Percentiles rank a stretch among this genome's conserved stretches.
Evolutionary conservation across 2,797 vertebrate species (phyloP).

Genomic region (Rhinophrynus dorsalis): DNA sequence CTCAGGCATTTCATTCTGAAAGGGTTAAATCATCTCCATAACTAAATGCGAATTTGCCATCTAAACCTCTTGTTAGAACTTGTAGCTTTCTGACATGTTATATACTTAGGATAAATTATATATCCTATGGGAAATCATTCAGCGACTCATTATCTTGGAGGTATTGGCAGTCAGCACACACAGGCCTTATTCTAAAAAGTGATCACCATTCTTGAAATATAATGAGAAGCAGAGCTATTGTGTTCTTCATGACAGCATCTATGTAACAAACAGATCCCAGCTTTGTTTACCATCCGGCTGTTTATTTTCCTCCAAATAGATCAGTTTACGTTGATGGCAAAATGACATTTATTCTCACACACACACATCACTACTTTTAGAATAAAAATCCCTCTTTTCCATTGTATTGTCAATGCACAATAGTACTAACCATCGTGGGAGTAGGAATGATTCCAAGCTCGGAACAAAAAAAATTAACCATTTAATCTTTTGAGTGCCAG

Average conservation of each 20-base stretch:
- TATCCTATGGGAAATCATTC: constrained; percentile 58
- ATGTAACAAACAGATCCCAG: neutral
- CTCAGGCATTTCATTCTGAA: neutral
- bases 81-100: constrained; percentile 36
- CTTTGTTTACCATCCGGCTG: constrained; percentile 11
- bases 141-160: constrained; percentile 44
- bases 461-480: too few relatives aligned
- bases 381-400: too few relatives aligned
- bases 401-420: neutral
- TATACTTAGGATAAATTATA: constrained; percentile 50
- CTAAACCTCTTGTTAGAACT: constrained; percentile 51
- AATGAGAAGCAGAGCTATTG: constrained; percentile 33
- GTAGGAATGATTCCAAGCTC: too few relatives aligned
- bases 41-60: constrained; percentile 61
- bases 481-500: too few relatives aligned
- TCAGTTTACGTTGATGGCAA: constrained; percentile 25
- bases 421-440: neutral
- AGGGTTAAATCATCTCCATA: constrained; percentile 48
- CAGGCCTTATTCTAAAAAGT: constrained; percentile 43
- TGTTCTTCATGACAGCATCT: constrained; percentile 23
- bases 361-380: neutral
- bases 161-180: constrained; percentile 47
- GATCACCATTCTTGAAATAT: constrained; percentile 36
- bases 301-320: constrained; percentile 34
- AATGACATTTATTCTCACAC: constrained; percentile 29